phyloP scores from a whole-genome alignment of 2,797 vertebrate genomes.

The Ceryle rudis region DNA sequence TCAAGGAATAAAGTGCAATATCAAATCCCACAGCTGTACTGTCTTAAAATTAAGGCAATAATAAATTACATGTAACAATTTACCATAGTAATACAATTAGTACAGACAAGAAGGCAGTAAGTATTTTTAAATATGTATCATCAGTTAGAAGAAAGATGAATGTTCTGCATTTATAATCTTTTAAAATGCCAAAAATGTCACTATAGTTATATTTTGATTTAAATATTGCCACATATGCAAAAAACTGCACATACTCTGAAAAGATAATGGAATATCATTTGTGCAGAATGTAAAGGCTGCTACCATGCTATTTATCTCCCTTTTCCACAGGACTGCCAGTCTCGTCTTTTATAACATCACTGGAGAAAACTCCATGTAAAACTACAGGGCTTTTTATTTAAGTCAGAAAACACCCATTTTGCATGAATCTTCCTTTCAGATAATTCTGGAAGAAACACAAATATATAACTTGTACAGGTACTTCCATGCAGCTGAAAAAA shows the following conservation, averaged over 20 bases:
- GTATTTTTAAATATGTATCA: background rate
- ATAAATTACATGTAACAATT: background rate
- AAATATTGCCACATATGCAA: background rate
- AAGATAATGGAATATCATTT: background rate
- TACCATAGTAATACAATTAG: background rate
- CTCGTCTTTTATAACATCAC: background rate
- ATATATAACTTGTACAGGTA: background rate
- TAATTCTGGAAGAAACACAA: constrained; percentile 16
- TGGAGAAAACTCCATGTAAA: background rate
- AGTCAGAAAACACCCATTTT: background rate
- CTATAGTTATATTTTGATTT: background rate
- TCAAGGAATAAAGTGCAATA: background rate
- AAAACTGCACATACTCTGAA: background rate
- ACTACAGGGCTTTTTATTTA: background rate
- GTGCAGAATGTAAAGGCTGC: background rate
- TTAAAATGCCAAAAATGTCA: background rate
- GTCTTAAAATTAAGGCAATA: background rate
- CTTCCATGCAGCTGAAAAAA: constrained; percentile 10
- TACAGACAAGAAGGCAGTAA: background rate
- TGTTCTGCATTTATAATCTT: background rate
- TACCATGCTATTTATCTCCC: background rate
- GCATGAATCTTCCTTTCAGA: background rate
- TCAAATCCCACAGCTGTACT: background rate
- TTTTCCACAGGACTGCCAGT: background rate
- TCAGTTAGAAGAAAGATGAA: background rate